These are phyloP conservation scores for Drosophila eugracilis DNA, from an alignment of 1,140 invertebrate species.

Conservation along the genomic window DNA sequence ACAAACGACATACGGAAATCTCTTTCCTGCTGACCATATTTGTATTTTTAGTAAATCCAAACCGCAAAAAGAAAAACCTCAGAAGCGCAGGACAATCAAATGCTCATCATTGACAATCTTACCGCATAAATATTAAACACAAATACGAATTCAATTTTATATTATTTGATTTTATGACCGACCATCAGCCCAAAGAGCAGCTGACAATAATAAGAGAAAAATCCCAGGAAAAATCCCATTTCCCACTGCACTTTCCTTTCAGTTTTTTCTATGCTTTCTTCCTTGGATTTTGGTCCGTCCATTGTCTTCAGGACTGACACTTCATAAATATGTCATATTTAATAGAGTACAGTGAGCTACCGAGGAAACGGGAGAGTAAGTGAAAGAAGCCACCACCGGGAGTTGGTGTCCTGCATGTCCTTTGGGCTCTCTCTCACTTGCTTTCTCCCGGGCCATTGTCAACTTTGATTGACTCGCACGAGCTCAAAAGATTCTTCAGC, in stretches of 20 bases:
- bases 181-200: slow-evolving; percentile 26
- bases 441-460: slow-evolving; percentile 54
- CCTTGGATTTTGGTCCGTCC: slow-evolving; percentile 32
- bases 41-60: slow-evolving; percentile 22
- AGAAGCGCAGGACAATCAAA: slow-evolving; percentile 57
- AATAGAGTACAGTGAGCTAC: slow-evolving; percentile 71
- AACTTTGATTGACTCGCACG: slow-evolving; percentile 72
- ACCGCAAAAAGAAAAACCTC: slow-evolving; percentile 31
- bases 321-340: slow-evolving; percentile 85
- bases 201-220: slow-evolving; percentile 30
- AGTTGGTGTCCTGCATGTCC: slow-evolving; percentile 35
- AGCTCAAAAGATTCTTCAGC: slow-evolving; percentile 34
- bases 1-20: slow-evolving; percentile 28
- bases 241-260: slow-evolving; percentile 47
- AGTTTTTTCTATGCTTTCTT: slow-evolving; percentile 56
- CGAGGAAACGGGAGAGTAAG: slow-evolving; percentile 20
- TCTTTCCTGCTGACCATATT: background rate
- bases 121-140: slow-evolving; percentile 79
- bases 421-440: slow-evolving; percentile 55
- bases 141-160: slow-evolving; percentile 76
- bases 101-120: slow-evolving; percentile 51
- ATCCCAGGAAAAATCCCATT: slow-evolving; percentile 52
- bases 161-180: slow-evolving; percentile 44
- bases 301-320: slow-evolving; percentile 65
- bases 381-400: slow-evolving; percentile 48